phyloP scores from a whole-genome alignment of 2,888 invertebrate species.

The Drosophila demipolita region DNA sequence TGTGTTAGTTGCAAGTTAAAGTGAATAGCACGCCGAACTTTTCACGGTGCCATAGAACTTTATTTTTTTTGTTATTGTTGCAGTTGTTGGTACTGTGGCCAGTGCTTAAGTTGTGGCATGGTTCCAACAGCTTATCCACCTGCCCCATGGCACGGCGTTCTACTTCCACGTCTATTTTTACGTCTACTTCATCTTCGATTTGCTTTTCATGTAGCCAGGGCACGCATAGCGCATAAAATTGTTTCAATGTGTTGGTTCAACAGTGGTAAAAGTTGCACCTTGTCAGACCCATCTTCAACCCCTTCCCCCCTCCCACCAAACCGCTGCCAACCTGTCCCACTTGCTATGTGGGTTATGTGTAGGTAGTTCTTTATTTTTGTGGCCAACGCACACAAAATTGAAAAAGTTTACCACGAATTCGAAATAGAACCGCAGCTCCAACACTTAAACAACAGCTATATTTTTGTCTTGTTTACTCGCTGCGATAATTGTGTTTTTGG shows the following conservation, averaged over 20 bases:
- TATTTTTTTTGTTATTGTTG: constrained; percentile 1
- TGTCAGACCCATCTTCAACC: not conserved
- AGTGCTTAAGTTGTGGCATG: constrained; percentile 49
- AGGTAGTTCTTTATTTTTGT: constrained; percentile 50
- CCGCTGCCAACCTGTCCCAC: constrained; percentile 9
- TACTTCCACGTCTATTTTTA: constrained; percentile 3
- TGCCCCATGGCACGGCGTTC: constrained; percentile 27
- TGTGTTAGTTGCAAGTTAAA: constrained; percentile 26
- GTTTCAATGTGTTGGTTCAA: constrained; percentile 59
- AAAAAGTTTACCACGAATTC: constrained; percentile 66
- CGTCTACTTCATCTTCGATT: constrained; percentile 72
- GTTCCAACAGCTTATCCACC: constrained; percentile 28
- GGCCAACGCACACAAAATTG: constrained; percentile 67
- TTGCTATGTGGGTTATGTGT: constrained; percentile 55
- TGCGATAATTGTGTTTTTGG: constrained; percentile 51
- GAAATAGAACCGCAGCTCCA: constrained; percentile 18
- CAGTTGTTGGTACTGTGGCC: constrained; percentile 31
- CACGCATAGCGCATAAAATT: constrained; percentile 78
- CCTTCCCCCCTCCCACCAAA: not conserved
- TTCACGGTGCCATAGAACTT: constrained; percentile 35
- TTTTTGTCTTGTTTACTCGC: constrained; percentile 7
- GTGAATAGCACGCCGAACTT: constrained; percentile 29
- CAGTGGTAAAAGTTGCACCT: constrained; percentile 66
- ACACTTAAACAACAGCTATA: constrained; percentile 19
- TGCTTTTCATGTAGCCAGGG: constrained; percentile 73